Percentiles rank a stretch among this genome's conserved stretches.
phyloP scores from a whole-genome alignment of 2,888 invertebrate genomes.

The Clistopyga incitator region DNA sequence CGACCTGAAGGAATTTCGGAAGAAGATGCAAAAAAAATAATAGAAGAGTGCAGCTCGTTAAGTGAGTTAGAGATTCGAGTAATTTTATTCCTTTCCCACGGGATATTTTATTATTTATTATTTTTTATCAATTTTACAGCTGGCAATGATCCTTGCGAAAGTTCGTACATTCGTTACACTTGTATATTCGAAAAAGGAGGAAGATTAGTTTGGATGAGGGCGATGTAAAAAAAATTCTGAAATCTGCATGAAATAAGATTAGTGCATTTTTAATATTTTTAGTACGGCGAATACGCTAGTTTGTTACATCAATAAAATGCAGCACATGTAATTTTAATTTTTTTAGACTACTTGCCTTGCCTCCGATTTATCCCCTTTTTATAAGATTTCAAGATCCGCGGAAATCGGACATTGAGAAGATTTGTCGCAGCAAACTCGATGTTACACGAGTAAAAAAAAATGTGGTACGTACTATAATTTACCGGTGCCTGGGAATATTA shows the following conservation, averaged over 20 bases:
- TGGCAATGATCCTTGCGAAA: conserved; percentile 50
- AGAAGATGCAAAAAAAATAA: conserved; percentile 40
- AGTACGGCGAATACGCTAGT: background rate
- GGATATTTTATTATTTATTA: background rate
- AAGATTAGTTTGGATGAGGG: conserved; percentile 28
- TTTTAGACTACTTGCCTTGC: background rate
- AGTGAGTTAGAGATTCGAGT: conserved; percentile 31
- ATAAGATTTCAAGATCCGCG: too few relatives aligned
- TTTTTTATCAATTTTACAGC: conserved; percentile 1
- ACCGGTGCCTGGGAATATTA: background rate
- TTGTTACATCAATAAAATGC: background rate
- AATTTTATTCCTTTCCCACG: background rate
- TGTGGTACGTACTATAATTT: background rate
- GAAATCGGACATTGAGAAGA: background rate
- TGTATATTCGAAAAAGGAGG: conserved; percentile 54
- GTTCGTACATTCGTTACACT: conserved; percentile 39
- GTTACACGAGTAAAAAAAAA: too few relatives aligned
- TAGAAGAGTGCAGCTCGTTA: conserved; percentile 50
- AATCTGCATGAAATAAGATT: background rate
- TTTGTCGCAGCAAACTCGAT: background rate
- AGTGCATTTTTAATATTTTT: conserved; percentile 3
- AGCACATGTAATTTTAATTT: background rate
- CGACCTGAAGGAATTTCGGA: conserved; percentile 37
- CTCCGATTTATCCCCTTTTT: background rate
- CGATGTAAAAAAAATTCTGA: conserved; percentile 1